phyloP scores from a whole-genome alignment of 2,113 vertebrate species.

The Elephas maximus region DNA sequence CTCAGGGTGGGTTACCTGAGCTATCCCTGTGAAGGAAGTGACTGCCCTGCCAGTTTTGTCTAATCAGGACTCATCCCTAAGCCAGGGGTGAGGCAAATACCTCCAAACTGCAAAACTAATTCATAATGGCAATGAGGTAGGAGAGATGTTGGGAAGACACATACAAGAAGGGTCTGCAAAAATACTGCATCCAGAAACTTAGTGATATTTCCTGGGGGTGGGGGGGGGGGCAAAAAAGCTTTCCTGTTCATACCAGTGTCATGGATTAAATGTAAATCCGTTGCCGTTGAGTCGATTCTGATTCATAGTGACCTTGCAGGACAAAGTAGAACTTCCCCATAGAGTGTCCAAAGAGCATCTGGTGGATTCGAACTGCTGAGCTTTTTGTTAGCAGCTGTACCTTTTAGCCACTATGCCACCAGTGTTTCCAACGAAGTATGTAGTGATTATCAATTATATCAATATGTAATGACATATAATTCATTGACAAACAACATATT shows the following conservation, averaged over 20 bases:
- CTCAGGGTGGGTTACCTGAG: not conserved
- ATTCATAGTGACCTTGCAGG: too few relatives aligned
- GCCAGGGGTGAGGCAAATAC: not conserved
- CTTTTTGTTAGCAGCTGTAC: too few relatives aligned
- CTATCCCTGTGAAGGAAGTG: not conserved
- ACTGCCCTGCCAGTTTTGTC: not conserved
- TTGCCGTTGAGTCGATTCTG: too few relatives aligned
- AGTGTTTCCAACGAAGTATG: not conserved
- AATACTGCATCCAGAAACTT: not conserved
- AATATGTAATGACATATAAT: slow-evolving; percentile 5
- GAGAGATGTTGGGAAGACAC: not conserved
- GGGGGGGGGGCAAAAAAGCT: not conserved
- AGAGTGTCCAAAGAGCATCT: too few relatives aligned
- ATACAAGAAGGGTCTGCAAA: not conserved
- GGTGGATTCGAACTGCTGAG: too few relatives aligned
- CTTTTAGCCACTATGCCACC: too few relatives aligned
- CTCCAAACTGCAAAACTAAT: not conserved
- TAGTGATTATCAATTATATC: not conserved
- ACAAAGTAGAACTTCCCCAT: too few relatives aligned
- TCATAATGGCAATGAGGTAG: not conserved
- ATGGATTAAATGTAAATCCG: not conserved
- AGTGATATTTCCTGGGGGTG: not conserved
- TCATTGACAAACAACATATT: not conserved
- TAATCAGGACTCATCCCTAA: slow-evolving; percentile 18
- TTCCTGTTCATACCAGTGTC: not conserved